Percentiles rank a stretch among this genome's conserved stretches.
These are phyloP conservation scores for Halictus rubicundus DNA, from an alignment of 1,140 invertebrate species.

Conservation along the genomic window DNA sequence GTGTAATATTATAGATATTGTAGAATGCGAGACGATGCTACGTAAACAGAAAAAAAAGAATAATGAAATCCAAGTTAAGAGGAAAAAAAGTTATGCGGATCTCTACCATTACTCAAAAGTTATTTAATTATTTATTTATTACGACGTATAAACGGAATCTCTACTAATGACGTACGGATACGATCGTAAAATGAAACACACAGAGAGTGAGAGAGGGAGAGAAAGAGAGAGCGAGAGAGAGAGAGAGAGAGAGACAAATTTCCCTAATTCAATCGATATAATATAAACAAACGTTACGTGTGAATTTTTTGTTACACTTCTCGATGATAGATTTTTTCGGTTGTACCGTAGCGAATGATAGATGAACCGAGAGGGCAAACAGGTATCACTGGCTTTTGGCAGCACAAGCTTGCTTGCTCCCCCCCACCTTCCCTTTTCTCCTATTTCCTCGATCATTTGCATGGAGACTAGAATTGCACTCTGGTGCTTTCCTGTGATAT, in stretches of 20 bases:
- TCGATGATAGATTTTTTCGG: slow-evolving; percentile 55
- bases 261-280: slow-evolving; percentile 76
- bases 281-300: slow-evolving; percentile 70
- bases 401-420: slow-evolving; percentile 52
- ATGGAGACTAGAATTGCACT: slow-evolving; percentile 58
- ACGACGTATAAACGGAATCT: slow-evolving; percentile 74
- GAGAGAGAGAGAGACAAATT: slow-evolving; percentile 36
- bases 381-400: slow-evolving; percentile 59
- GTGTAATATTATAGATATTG: slow-evolving; percentile 79
- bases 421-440: no score
- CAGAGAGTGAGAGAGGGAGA: no score
- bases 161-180: slow-evolving; percentile 66
- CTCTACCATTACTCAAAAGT: slow-evolving; percentile 75
- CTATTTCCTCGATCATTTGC: slow-evolving; percentile 27
- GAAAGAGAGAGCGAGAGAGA: no score
- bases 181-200: slow-evolving; percentile 53
- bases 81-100: slow-evolving; percentile 66
- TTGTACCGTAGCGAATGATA: slow-evolving; percentile 54
- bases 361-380: slow-evolving; percentile 33
- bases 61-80: slow-evolving; percentile 57
- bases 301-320: slow-evolving; percentile 61
- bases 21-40: slow-evolving; percentile 72
- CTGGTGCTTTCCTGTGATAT: slow-evolving; percentile 69
- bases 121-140: slow-evolving; percentile 82
- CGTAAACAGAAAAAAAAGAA: slow-evolving; percentile 60